These are phyloP conservation scores for Heterocephalus glaber DNA, from an alignment of 2,113 vertebrate species.

Conservation along the genomic window DNA sequence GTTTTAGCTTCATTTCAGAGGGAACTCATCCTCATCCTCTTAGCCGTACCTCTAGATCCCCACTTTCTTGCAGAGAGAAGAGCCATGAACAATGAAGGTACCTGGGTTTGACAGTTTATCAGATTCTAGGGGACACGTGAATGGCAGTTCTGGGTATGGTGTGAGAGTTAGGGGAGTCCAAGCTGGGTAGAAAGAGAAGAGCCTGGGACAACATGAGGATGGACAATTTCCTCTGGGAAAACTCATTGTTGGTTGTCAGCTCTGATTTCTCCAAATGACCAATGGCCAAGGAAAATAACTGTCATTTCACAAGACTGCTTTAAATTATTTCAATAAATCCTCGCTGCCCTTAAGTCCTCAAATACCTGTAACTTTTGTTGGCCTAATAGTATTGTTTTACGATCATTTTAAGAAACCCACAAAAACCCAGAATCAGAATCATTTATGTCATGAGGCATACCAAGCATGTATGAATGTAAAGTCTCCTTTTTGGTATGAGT, in stretches of 20 bases:
- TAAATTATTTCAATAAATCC: conserved; percentile 21
- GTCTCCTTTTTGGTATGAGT: not conserved
- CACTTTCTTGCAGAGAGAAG: not conserved
- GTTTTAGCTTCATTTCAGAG: not conserved
- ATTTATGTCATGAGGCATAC: not conserved
- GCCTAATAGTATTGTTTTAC: not conserved
- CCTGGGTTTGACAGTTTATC: not conserved
- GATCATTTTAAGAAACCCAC: not conserved
- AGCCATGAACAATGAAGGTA: not conserved
- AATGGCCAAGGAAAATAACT: not conserved
- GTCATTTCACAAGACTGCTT: not conserved
- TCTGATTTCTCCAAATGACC: not conserved
- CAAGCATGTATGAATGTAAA: not conserved
- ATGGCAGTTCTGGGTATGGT: not conserved
- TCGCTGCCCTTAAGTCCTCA: not conserved
- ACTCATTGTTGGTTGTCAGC: not conserved
- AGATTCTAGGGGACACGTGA: not conserved
- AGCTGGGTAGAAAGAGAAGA: not conserved
- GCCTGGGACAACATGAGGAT: not conserved
- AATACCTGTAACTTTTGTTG: not conserved
- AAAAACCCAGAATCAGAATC: not conserved
- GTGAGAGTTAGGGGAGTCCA: too few relatives aligned
- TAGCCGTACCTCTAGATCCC: not conserved
- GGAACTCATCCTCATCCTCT: not conserved
- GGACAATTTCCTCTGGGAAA: not conserved